A percentile compares a stretch with the other conserved stretches of the same genome.
Conservation (phyloP, 1,140 invertebrate species). For the Sarcophaga bullata region DNA sequence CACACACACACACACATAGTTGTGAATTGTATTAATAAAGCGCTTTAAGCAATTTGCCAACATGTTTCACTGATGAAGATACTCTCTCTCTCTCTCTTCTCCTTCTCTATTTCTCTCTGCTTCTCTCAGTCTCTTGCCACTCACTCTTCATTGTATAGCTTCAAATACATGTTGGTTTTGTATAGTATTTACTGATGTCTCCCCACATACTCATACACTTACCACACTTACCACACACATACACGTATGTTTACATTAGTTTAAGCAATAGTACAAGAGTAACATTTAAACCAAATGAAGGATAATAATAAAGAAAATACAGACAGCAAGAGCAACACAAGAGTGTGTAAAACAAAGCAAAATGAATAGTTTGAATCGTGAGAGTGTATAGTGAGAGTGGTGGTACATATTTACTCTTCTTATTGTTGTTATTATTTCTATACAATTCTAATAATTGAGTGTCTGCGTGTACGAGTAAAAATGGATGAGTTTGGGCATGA, state of each 20-base stretch:
- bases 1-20: not conserved
- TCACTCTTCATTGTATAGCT: not conserved
- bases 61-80: not conserved
- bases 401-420: too few relatives aligned
- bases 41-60: not conserved
- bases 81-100: not conserved
- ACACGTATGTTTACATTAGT: not conserved
- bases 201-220: not conserved
- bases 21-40: not conserved
- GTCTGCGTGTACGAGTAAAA: too few relatives aligned
- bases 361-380: too few relatives aligned
- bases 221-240: not conserved
- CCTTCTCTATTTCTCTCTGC: not conserved
- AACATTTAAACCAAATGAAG: too few relatives aligned
- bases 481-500: too few relatives aligned
- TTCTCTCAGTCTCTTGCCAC: not conserved
- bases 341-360: too few relatives aligned
- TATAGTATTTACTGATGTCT: not conserved
- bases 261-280: too few relatives aligned
- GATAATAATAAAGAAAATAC: too few relatives aligned
- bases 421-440: too few relatives aligned
- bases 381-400: too few relatives aligned
- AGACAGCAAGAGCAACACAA: too few relatives aligned
- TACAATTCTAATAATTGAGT: too few relatives aligned
- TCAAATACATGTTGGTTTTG: not conserved